Conservation (phyloP, 2,888 invertebrate species). For the Eumacrocentrus americanus region DNA sequence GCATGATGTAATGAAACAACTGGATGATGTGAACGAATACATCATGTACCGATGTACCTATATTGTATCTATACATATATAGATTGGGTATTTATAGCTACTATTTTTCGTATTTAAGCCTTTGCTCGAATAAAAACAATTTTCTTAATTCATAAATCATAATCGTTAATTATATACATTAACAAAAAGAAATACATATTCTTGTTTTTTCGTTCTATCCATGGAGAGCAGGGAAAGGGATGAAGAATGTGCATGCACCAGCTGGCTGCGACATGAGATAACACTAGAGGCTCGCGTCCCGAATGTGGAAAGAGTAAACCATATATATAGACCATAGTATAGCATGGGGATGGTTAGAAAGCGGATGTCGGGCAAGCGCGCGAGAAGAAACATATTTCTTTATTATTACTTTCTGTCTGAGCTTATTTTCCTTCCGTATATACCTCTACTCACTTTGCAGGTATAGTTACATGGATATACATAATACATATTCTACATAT, state of each 20-base stretch:
- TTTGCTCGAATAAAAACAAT: too few relatives aligned
- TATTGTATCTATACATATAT: too few relatives aligned
- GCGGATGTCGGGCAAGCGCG: constrained; percentile 42
- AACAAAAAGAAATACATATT: too few relatives aligned
- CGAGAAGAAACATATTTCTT: constrained; percentile 61
- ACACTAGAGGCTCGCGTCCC: constrained; percentile 39
- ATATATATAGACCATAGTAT: constrained; percentile 10
- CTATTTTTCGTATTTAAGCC: too few relatives aligned
- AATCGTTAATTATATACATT: too few relatives aligned
- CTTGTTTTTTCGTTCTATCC: too few relatives aligned
- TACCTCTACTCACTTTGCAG: constrained; percentile 50
- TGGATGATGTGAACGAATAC: too few relatives aligned
- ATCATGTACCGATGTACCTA: too few relatives aligned
- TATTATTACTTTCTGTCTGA: constrained; percentile 59
- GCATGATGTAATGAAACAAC: too few relatives aligned
- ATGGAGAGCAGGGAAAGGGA: too few relatives aligned
- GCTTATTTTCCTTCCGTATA: constrained; percentile 58
- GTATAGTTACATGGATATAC: constrained; percentile 37
- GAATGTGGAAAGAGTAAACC: constrained; percentile 18
- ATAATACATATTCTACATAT: constrained; percentile 3
- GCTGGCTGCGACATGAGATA: constrained; percentile 49
- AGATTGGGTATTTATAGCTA: too few relatives aligned
- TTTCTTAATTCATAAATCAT: too few relatives aligned
- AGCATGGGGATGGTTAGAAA: constrained; percentile 17
- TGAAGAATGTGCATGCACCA: constrained; percentile 34